Evolutionary conservation across 2,888 invertebrate genomes (phyloP).

Genomic region (Microctonus brassicae): DNA sequence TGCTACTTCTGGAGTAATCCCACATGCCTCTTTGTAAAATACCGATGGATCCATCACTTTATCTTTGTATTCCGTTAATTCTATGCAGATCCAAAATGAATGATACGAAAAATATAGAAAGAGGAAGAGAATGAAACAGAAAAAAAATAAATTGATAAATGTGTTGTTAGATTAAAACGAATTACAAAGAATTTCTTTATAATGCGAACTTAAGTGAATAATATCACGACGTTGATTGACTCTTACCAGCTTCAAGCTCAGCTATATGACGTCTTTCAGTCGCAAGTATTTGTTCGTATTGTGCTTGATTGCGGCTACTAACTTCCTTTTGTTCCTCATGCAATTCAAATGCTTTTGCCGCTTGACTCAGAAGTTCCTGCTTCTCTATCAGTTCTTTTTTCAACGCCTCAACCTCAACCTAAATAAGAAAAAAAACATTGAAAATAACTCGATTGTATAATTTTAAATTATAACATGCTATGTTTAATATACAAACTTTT

Average conservation of each 20-base stretch:
- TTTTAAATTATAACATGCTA: background rate
- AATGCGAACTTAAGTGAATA: background rate
- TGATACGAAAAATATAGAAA: background rate
- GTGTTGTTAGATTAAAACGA: background rate
- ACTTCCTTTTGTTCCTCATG: conserved; percentile 77
- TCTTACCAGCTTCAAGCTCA: conserved; percentile 59
- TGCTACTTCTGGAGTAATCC: conserved; percentile 61
- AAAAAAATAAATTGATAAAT: background rate
- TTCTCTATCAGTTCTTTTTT: conserved; percentile 84
- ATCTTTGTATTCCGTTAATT: conserved; percentile 56
- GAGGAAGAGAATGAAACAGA: background rate
- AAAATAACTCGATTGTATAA: background rate
- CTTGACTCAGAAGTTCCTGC: conserved; percentile 86
- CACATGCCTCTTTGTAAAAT: conserved; percentile 61
- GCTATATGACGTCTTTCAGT: conserved; percentile 57
- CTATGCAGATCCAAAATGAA: conserved; percentile 45
- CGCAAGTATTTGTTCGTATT: conserved; percentile 61
- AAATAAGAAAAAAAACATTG: conserved; percentile 41
- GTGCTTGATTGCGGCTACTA: conserved; percentile 60
- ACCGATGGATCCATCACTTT: conserved; percentile 54
- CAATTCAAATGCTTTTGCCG: conserved; percentile 85
- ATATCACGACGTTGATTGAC: background rate
- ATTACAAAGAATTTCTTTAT: background rate
- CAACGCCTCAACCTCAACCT: conserved; percentile 84
- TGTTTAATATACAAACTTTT: conserved; percentile 70